A percentile compares a stretch with the other conserved stretches of the same genome.
Evolutionary conservation across 2,888 invertebrate genomes (phyloP).

Genomic region (Microctonus brassicae): DNA sequence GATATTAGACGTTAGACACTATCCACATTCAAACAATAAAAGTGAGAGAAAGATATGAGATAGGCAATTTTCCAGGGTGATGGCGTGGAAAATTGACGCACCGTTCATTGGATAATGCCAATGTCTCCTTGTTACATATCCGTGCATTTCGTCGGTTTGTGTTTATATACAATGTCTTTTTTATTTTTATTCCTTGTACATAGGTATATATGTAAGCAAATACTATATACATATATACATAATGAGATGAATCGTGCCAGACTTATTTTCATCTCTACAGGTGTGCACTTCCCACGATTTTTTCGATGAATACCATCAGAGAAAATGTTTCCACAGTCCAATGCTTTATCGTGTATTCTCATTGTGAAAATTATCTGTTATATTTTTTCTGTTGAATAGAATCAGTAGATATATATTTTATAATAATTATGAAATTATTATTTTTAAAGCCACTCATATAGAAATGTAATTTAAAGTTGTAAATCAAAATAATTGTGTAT

Average conservation of each 20-base stretch:
- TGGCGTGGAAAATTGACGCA: constrained; percentile 58
- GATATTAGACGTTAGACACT: constrained; percentile 29
- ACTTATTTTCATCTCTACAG: constrained; percentile 12
- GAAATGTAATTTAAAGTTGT: too few relatives aligned
- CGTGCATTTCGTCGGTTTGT: constrained; percentile 28
- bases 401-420: too few relatives aligned
- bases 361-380: too few relatives aligned
- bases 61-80: constrained; percentile 58
- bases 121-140: constrained; percentile 35
- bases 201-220: not conserved
- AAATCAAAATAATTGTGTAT: too few relatives aligned
- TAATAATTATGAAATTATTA: too few relatives aligned
- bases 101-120: constrained; percentile 36
- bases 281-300: constrained; percentile 14
- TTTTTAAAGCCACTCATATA: too few relatives aligned
- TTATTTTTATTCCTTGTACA: constrained; percentile 6
- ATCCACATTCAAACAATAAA: constrained; percentile 30
- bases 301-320: not conserved
- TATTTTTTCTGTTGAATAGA: too few relatives aligned
- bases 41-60: constrained; percentile 35
- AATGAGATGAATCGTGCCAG: not conserved
- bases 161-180: constrained; percentile 17
- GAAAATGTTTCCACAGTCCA: not conserved
- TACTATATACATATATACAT: not conserved
- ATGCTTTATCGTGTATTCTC: not conserved